Percentiles rank a stretch among this genome's conserved stretches.
These are phyloP conservation scores for Crossocerus cetratus DNA, from an alignment of 2,888 invertebrate species.

Conservation along the genomic window DNA sequence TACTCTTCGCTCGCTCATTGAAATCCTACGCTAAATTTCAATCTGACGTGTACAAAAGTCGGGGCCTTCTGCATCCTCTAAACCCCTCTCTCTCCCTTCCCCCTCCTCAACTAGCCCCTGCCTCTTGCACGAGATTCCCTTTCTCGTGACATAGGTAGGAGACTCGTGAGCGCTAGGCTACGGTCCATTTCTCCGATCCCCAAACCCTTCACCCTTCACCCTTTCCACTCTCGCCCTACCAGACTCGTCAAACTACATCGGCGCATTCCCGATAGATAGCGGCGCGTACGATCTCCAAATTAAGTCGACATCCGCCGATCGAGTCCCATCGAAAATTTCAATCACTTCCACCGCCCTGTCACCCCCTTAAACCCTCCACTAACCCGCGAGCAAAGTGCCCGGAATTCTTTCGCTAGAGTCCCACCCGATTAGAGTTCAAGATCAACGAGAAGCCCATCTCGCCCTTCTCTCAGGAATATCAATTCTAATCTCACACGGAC, in stretches of 20 bases:
- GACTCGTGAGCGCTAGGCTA: slow-evolving; percentile 53
- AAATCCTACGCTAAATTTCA: slow-evolving; percentile 74
- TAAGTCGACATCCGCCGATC: too few species aligned
- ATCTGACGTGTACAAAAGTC: slow-evolving; percentile 69
- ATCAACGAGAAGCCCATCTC: too few species aligned
- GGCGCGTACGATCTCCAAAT: too few species aligned
- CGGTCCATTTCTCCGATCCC: slow-evolving; percentile 59
- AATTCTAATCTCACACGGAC: too few species aligned
- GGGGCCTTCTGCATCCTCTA: neutral
- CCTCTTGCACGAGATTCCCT: slow-evolving; percentile 11
- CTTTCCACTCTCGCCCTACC: neutral
- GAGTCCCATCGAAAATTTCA: too few species aligned
- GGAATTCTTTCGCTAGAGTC: too few species aligned
- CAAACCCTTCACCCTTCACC: slow-evolving; percentile 6
- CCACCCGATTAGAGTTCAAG: too few species aligned
- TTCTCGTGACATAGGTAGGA: slow-evolving; percentile 44
- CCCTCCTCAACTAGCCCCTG: slow-evolving; percentile 36
- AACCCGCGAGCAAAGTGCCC: too few species aligned
- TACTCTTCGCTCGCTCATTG: slow-evolving; percentile 65
- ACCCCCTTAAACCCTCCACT: neutral
- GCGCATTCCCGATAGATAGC: too few species aligned
- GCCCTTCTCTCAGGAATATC: too few species aligned
- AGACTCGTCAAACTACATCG: too few species aligned
- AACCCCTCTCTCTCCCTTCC: neutral
- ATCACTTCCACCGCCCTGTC: neutral